Evolutionary conservation across 2,888 invertebrate species (phyloP), one percentile per base, ranked within the genome.

Genomic region (Steinernema hermaphroditum): DNA sequence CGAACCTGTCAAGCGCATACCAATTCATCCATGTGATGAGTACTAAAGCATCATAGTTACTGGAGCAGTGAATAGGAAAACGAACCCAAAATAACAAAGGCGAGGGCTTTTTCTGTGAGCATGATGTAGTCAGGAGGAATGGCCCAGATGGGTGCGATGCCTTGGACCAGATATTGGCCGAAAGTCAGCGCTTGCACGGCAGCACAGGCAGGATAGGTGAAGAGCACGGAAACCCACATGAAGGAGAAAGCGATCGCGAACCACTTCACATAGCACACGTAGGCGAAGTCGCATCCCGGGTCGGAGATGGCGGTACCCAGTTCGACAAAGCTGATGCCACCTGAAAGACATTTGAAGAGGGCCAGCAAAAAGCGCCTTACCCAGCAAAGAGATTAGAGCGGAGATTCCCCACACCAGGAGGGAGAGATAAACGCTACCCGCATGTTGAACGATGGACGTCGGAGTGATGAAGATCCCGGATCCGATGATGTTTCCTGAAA

Each of bases 271-370:
- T 80, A 81, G 68, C 81, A 84, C 62, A 84, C 83, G 69, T 85
- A 85, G 32, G 85, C 85, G 69, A 85, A 85, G 69, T 85, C 85
- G 72, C 85, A 86, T 24, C 85, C 85, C 14, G 81, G 80, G 44
- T 81, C 82, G 19, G 74, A 92, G 79, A 94, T 93, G 46, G 92
- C 92, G 0, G 94, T 93, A 22, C 94, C 94, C 75, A 94, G 89
- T 88, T 94, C 94, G 1, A 94, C 93, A 87, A 93, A 94, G 87
- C 93, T 94, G 4, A 93, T 89, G 0, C 94, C 93, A 8, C 80
- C 80, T 80, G 46, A n/a, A 77, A 54, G 6, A 22, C 19, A 22
- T 2, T 22, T 44, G 29, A 37, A 12, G 14, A 29, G 46, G 14
- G n/a, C 2, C 6, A 6, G 22, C 44, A 22, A 69, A 14, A 44